A percentile compares a stretch with the other conserved stretches of the same genome.
These are phyloP conservation scores for Drosophila rhopaloa DNA, from an alignment of 1,140 invertebrate species.

Conservation along the genomic window DNA sequence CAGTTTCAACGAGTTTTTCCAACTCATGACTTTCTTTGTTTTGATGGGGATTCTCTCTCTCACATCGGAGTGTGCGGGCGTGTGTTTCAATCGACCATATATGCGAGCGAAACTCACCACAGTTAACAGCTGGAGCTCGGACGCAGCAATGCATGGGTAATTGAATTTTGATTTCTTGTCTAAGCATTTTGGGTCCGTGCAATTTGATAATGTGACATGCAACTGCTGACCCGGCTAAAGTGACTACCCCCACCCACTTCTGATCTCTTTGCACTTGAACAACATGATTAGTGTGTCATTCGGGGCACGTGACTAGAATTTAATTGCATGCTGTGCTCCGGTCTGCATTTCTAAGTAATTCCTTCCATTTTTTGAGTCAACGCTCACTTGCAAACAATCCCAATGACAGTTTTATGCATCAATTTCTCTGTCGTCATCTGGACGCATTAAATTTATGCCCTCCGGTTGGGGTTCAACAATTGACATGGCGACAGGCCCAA, in stretches of 20 bases:
- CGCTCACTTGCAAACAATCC: slow-evolving; percentile 61
- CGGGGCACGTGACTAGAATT: slow-evolving; percentile 67
- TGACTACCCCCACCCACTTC: neutral
- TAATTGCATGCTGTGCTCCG: slow-evolving; percentile 44
- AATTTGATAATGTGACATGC: slow-evolving; percentile 71
- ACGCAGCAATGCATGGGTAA: slow-evolving; percentile 54
- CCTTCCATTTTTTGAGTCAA: slow-evolving; percentile 32
- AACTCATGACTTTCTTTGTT: slow-evolving; percentile 70
- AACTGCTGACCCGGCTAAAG: slow-evolving; percentile 59
- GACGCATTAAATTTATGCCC: slow-evolving; percentile 29
- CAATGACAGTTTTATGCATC: slow-evolving; percentile 62
- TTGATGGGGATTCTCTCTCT: slow-evolving; percentile 66
- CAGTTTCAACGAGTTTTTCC: slow-evolving; percentile 61
- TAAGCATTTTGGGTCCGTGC: slow-evolving; percentile 35
- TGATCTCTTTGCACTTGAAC: slow-evolving; percentile 28
- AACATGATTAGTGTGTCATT: slow-evolving; percentile 70
- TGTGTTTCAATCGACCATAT: neutral
- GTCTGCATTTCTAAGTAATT: slow-evolving; percentile 25
- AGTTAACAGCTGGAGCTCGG: slow-evolving; percentile 43
- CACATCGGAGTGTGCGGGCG: slow-evolving; percentile 8
- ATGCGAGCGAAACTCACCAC: slow-evolving; percentile 66
- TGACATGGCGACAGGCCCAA: slow-evolving; percentile 1
- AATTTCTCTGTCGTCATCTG: slow-evolving; percentile 23
- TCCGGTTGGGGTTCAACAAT: slow-evolving; percentile 16
- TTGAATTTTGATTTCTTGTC: slow-evolving; percentile 73